Percentiles rank a stretch among this genome's conserved stretches.
These are phyloP conservation scores for Cyclopterus lumpus DNA, from an alignment of 2,797 vertebrate species.

Conservation along the genomic window DNA sequence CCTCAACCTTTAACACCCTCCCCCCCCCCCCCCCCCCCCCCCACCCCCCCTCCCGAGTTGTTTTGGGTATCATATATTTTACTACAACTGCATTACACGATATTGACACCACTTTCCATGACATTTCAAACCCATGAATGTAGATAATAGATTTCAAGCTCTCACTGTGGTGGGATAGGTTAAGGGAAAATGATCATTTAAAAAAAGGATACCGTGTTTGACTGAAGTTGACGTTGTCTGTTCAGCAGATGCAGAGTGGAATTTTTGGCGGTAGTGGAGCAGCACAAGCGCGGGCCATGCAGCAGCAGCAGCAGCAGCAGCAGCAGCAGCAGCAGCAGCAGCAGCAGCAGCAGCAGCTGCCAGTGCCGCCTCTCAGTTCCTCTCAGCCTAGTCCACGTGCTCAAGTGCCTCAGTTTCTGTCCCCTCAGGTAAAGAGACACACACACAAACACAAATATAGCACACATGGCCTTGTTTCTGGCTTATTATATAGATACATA, in stretches of 20 bases:
- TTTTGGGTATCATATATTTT: background rate
- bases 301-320: conserved; percentile 83
- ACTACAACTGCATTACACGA: background rate
- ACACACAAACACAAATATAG: background rate
- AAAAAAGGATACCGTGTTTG: background rate
- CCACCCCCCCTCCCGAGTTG: too few species aligned
- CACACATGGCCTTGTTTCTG: background rate
- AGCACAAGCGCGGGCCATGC: conserved; percentile 96
- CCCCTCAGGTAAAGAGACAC: conserved; percentile 79
- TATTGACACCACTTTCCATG: background rate
- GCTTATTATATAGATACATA: conserved; percentile 1
- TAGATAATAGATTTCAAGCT: background rate
- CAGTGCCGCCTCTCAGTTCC: conserved; percentile 97
- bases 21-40: too few species aligned
- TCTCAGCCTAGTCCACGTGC: conserved; percentile 99
- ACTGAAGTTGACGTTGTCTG: background rate
- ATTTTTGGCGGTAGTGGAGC: conserved; percentile 98
- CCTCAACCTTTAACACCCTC: too few species aligned
- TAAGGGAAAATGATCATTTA: background rate
- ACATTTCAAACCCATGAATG: background rate
- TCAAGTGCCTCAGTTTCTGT: conserved; percentile 99
- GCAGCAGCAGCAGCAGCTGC: conserved; percentile 73
- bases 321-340: background rate
- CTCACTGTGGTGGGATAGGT: background rate
- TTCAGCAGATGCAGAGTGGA: conserved; percentile 93